These are phyloP conservation scores for Stigmatopora argus DNA, from an alignment of 2,113 vertebrate genomes.

Conservation along the genomic window DNA sequence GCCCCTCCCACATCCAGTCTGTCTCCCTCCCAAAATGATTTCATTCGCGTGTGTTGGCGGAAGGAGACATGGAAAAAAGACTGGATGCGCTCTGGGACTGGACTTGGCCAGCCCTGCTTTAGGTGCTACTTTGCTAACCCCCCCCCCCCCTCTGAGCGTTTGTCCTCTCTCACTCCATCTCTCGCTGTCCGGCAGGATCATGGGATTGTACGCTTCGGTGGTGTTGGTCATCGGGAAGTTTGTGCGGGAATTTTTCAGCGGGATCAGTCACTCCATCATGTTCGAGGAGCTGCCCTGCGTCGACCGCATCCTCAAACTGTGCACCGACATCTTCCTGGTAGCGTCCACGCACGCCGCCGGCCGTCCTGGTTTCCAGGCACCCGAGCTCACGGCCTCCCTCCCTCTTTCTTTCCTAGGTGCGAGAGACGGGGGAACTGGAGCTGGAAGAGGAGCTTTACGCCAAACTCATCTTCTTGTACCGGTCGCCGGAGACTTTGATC, in stretches of 20 bases:
- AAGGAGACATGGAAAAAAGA: too few species aligned
- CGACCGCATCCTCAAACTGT: slow-evolving; percentile 93
- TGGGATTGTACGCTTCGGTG: slow-evolving; percentile 93
- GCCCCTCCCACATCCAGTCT: too few species aligned
- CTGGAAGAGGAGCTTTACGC: slow-evolving; percentile 94
- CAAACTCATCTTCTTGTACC: slow-evolving; percentile 97
- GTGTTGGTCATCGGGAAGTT: slow-evolving; percentile 97
- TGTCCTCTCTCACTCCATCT: too few species aligned
- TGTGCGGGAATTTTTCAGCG: slow-evolving; percentile 97
- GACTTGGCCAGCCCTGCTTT: too few species aligned
- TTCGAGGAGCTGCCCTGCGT: slow-evolving; percentile 97
- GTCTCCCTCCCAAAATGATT: too few species aligned
- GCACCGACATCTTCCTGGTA: slow-evolving; percentile 95
- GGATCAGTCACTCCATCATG: slow-evolving; percentile 97
- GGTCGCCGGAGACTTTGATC: slow-evolving; percentile 98
- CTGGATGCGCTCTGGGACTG: too few species aligned
- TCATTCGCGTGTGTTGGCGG: too few species aligned
- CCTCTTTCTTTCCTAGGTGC: slow-evolving; percentile 41
- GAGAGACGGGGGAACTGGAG: slow-evolving; percentile 96
- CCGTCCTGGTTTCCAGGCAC: too few species aligned
- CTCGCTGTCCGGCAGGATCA: slow-evolving; percentile 74
- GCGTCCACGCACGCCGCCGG: too few species aligned
- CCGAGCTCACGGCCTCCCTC: too few species aligned
- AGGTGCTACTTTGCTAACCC: too few species aligned
- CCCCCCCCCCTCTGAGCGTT: too few species aligned